Base-by-base conservation (phyloP, 2,113 vertebrate genomes). In the Penelope pileata region DNA sequence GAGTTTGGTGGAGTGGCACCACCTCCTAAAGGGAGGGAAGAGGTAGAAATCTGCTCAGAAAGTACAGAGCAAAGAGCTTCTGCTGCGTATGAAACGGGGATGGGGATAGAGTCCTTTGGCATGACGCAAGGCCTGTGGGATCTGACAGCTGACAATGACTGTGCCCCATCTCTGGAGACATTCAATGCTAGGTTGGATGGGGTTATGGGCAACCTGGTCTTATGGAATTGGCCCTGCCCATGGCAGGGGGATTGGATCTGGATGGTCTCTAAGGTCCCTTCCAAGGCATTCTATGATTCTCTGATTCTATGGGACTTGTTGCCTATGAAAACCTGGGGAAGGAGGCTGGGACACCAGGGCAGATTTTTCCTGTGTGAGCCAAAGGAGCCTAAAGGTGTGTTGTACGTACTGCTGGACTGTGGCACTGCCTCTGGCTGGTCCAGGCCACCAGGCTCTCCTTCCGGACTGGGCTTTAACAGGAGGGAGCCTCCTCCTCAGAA, bases 371-470 rank as follows among this genome's bases (percentile, higher is more conserved):
- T 64, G 21, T 36, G 17, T 9, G 3, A 86, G 43, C 15, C n/a
- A n/a, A n/a, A n/a, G n/a, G n/a, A n/a, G n/a, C 2, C 1, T 36
- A 45, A 76, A n/a, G n/a, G 38, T 1, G 1, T 1, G 1, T 23
- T 19, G 1, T 11, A 18, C 7, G 6, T 17, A 51, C 5, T 51
- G 7, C 45, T 79, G 34, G n/a, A 79, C 22, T 14, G 51, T 63
- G 12, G 2, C 7, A 27, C 15, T 48, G 47, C 17, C 30, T 72
- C 23, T 68, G 38, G 48, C 26, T 38, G 47, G 16, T 29, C 74
- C 47, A 24, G 32, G 23, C 12, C 23, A 56, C 6, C 4, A 2
- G 21, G 17, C 34, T 73, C 47, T 59, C 12, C 47, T 79, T 11
- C n/a, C 36, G 75, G 17, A 67, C 54, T 7, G 8, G 26, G n/a